Conservation (phyloP, 2,113 vertebrate species). For the Silurus meridionalis region DNA sequence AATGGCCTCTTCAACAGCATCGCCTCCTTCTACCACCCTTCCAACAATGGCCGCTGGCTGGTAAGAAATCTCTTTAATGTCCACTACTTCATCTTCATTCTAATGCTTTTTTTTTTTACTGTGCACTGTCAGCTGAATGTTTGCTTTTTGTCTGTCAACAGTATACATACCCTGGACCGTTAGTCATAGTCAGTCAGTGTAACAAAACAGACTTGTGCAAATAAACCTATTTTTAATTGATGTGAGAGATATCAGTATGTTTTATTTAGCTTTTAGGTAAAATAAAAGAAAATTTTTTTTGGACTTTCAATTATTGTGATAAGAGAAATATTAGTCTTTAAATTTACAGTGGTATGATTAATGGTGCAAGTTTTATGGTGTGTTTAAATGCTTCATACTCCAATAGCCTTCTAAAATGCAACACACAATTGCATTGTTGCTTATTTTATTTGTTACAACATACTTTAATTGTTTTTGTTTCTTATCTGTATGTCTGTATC, state of each 20-base stretch:
- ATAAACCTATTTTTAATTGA: not conserved
- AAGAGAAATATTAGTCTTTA: not conserved
- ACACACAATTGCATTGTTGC: not conserved
- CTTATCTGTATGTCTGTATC: not conserved
- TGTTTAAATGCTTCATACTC: not conserved
- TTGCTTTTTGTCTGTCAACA: constrained; percentile 28
- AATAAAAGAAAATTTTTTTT: not conserved
- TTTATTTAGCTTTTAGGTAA: not conserved
- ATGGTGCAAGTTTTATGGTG: not conserved
- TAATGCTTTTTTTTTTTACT: not conserved
- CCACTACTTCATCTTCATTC: not conserved
- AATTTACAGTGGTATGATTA: not conserved
- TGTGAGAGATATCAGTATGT: not conserved
- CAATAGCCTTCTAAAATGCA: not conserved
- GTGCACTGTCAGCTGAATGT: constrained; percentile 19
- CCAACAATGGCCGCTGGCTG: constrained; percentile 97
- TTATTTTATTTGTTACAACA: not conserved
- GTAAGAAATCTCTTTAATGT: constrained; percentile 68
- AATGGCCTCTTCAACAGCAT: constrained; percentile 93
- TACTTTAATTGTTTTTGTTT: not conserved
- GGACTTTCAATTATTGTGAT: not conserved
- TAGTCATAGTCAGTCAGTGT: not conserved
- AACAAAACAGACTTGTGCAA: not conserved
- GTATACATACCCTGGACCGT: constrained; percentile 22
- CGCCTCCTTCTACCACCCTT: constrained; percentile 95